These are phyloP conservation scores for Pseudachorutes palmiensis DNA, from an alignment of 1,140 invertebrate genomes.

Conservation along the genomic window DNA sequence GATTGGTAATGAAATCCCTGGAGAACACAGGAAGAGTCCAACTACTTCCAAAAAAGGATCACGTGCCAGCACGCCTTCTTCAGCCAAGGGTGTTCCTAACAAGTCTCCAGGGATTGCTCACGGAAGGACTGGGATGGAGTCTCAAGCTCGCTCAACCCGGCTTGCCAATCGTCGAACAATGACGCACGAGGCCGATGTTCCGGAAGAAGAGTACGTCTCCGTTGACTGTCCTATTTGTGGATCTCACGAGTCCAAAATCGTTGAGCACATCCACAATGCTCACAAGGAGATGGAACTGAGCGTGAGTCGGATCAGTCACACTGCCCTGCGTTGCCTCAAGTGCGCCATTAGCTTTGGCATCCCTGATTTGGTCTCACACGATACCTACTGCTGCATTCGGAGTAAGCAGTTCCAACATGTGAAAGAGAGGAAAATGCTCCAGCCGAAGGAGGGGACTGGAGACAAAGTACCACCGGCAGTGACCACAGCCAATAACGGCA, in stretches of 20 bases:
- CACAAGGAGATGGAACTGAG: constrained; percentile 29
- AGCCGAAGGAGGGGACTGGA: neutral
- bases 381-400: neutral
- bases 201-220: constrained; percentile 10
- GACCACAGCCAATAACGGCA: too few species aligned
- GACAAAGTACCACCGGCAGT: neutral
- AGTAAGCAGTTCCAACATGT: constrained; percentile 17
- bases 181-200: neutral
- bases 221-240: constrained; percentile 34
- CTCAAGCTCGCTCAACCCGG: constrained; percentile 10
- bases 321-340: constrained; percentile 21
- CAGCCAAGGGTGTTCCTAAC: neutral
- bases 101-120: neutral
- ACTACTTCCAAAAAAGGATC: neutral
- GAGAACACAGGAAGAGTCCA: neutral
- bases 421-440: constrained; percentile 1
- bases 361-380: constrained; percentile 30
- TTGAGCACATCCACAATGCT: constrained; percentile 17
- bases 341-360: constrained; percentile 32
- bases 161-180: constrained; percentile 7
- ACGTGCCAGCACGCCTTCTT: too few species aligned
- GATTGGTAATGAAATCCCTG: constrained; percentile 7
- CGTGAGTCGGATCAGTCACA: constrained; percentile 17
- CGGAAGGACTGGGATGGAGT: neutral
- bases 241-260: constrained; percentile 13